Conservation (phyloP, 2,113 vertebrate genomes). For the Lepus timidus region DNA sequence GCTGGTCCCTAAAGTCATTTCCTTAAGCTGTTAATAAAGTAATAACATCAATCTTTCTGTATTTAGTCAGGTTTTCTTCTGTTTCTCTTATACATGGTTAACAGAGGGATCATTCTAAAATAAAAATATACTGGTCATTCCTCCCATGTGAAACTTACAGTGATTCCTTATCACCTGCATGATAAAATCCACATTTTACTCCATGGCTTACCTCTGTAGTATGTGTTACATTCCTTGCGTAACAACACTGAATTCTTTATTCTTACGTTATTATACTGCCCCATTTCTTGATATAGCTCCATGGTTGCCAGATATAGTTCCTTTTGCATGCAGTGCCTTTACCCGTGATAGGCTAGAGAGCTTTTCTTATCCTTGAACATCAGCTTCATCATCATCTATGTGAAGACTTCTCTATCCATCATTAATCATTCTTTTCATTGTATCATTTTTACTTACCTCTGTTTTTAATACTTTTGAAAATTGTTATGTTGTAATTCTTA, state of each 20-base stretch:
- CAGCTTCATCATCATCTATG: neutral
- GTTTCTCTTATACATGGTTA: neutral
- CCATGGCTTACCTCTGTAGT: neutral
- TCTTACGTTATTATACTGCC: neutral
- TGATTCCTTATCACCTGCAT: neutral
- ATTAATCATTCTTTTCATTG: slow-evolving; percentile 8
- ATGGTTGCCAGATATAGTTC: neutral
- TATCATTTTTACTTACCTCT: neutral
- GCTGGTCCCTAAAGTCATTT: neutral
- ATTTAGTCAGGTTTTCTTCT: slow-evolving; percentile 42
- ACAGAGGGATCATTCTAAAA: slow-evolving; percentile 42
- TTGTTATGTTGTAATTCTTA: neutral
- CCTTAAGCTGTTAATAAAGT: slow-evolving; percentile 27
- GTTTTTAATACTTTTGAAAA: slow-evolving; percentile 14
- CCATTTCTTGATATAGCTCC: neutral
- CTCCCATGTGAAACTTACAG: neutral
- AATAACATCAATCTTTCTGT: neutral
- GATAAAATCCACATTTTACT: slow-evolving; percentile 38
- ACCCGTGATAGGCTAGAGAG: neutral
- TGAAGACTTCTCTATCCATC: slow-evolving; percentile 23
- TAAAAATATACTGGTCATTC: slow-evolving; percentile 4
- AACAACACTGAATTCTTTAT: neutral
- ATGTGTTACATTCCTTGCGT: neutral
- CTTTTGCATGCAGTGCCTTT: no score
- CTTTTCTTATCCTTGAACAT: slow-evolving; percentile 33